Evolutionary conservation across 1,140 invertebrate species (phyloP), one percentile per base, ranked within the genome.

Genomic region (Ceratosolen fusciceps): DNA sequence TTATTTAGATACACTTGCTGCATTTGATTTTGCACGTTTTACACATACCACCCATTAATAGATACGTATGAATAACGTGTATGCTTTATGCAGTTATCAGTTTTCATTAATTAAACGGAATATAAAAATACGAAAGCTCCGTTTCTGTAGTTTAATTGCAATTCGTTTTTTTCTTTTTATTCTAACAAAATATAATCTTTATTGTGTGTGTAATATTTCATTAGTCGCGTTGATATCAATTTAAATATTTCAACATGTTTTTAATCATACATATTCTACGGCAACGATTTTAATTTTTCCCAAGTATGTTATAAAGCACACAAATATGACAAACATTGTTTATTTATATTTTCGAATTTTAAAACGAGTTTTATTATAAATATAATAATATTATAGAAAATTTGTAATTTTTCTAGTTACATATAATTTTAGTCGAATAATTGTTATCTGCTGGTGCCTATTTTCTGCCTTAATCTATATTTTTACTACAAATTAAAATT

Each of bases 91-190:
- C 10, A 29, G 26, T 68, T 68, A 43, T 74, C 8, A 47, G 60
- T 29, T 43, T 31, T 62, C 2, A 29, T 56, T 68, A 24, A 67
- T 37, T 37, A 68, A 75, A 76, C 62, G 74, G 74, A 76, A 76
- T 68, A 76, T 9, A 67, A 37, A 52, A 54, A 37, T 54, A 67
- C 37, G 29, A 67, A 68, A 62, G 74, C 74, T 76, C 74, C 74
- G 74, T 76, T 76, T 75, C 14, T 43, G 8, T 7, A 52, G 24
- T 68, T 43, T 10, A 10, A 68, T 8, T 62, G 2, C 1, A 62
- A 34, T 14, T 62, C 21, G 21, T 19, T 62, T 62, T 62, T 62
- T 34, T 4, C 19, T 16, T 19, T 62, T 62, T 62, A 34, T 34
- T 4, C 19, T 16, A 52, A 52, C 10, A 8, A 34, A 58, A 58